Conservation (phyloP, 1,140 invertebrate species). For the Littorina saxatilis region DNA sequence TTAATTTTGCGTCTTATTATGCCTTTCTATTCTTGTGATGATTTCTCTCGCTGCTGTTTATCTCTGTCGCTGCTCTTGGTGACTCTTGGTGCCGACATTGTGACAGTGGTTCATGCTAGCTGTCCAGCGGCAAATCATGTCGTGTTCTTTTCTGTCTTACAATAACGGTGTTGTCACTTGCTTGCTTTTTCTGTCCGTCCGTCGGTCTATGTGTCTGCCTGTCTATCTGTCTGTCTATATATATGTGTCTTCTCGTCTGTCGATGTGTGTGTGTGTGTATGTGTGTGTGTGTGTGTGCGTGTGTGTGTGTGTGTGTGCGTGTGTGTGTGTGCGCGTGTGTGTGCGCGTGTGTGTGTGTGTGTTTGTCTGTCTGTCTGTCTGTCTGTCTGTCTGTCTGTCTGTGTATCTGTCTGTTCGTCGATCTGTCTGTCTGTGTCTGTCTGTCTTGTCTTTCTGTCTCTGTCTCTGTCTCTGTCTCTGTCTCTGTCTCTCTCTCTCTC, state of each 20-base stretch:
- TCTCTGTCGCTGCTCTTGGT: too few species aligned
- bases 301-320: constrained; percentile 53
- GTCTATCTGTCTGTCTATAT: too few species aligned
- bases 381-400: constrained; percentile 70
- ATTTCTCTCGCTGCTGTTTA: too few species aligned
- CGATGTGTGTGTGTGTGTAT: not conserved
- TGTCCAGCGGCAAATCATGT: not conserved
- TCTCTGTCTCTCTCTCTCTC: constrained; percentile 52
- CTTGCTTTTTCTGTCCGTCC: too few species aligned
- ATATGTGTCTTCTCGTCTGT: too few species aligned
- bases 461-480: constrained; percentile 66
- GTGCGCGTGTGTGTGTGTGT: too few species aligned
- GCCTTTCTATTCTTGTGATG: too few species aligned
- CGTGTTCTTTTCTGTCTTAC: not conserved
- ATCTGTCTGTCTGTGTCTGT: constrained; percentile 66
- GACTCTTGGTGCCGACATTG: not conserved
- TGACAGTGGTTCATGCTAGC: not conserved
- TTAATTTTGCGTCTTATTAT: too few species aligned
- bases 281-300: constrained; percentile 61
- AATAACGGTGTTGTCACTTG: not conserved
- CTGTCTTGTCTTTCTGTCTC: constrained; percentile 51
- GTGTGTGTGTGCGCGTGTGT: constrained; percentile 56
- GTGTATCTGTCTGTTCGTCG: too few species aligned
- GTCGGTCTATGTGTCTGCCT: too few species aligned
- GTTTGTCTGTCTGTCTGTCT: constrained; percentile 66